Base-by-base conservation (phyloP, 2,888 invertebrate genomes). In the Mythimna loreyi region DNA sequence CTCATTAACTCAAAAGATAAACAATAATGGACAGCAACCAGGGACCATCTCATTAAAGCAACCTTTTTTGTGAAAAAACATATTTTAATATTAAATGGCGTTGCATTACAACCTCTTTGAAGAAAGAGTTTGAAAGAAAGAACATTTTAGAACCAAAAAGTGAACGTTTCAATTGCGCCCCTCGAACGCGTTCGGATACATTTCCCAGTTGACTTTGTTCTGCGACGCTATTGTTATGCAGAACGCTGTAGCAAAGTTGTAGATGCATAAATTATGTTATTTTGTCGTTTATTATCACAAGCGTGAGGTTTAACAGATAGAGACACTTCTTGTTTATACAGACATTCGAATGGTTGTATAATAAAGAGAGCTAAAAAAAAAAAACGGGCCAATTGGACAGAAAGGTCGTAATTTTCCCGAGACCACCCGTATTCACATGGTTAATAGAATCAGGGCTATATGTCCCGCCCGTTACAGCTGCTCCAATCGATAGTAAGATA, bases 361-460 rank as follows among this genome's bases (percentile, higher is more conserved):
- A 74, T 74, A 72, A 66, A 72, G 63, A 36, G 11, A 25, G 43
- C 57, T 56, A 36, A 33, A 47, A 50, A 58, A 50, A 58, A 67
- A 64, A 74, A 67, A 73, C 72, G 83, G 72, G 82, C 63, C 70
- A 78, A 78, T 83, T 72, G 57, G 61, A 57, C 33, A 56, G 47
- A 83, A 85, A 84, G 87, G 85, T 85, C 84, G 87, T 88, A 84
- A 78, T 83, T 87, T 82, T 80, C 79, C 74, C 67, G 67, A 76
- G 84, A 85, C 84, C 85, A 85, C 84, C 84, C 85, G 74, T 82
- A 87, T 84, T 80, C 86, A 85, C 63, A 68, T 45, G 59, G 87
- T 90, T 92, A 91, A 92, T 92, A 91, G 90, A 87, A 87, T 89
- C 87, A 89, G 89, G 86, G 88, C 89, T 89, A 88, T 89, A 85